phyloP scores from a whole-genome alignment of 2,797 vertebrate species.

The Carduelis carduelis region DNA sequence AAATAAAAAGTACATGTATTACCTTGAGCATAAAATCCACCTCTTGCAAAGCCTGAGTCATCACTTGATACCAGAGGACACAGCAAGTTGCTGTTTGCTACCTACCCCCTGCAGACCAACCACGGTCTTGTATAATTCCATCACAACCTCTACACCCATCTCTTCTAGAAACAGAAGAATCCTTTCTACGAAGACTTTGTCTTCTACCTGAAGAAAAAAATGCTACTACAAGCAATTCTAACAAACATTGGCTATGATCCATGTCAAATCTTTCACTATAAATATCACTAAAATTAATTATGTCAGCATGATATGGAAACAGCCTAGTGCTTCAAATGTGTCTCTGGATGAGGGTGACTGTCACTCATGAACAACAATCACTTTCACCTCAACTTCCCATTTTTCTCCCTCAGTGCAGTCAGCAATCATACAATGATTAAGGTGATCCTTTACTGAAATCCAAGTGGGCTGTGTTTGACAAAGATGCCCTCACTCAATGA shows the following conservation, averaged over 20 bases:
- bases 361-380: background rate
- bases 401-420: background rate
- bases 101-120: background rate
- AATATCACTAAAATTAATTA: background rate
- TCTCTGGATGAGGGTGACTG: background rate
- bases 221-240: background rate
- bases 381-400: background rate
- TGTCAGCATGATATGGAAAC: background rate
- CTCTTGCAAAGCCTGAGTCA: background rate
- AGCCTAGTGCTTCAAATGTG: background rate
- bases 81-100: background rate
- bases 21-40: background rate
- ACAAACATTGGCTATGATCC: background rate
- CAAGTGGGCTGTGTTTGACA: background rate
- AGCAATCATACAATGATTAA: background rate
- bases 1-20: background rate
- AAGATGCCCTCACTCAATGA: background rate
- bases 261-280: background rate
- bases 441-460: background rate
- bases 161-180: background rate
- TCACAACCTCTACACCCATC: background rate
- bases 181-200: background rate
- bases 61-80: background rate
- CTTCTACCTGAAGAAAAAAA: background rate
- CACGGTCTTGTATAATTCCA: background rate